These are phyloP conservation scores for Drosophila burlai DNA, from an alignment of 1,140 invertebrate species.

Conservation along the genomic window DNA sequence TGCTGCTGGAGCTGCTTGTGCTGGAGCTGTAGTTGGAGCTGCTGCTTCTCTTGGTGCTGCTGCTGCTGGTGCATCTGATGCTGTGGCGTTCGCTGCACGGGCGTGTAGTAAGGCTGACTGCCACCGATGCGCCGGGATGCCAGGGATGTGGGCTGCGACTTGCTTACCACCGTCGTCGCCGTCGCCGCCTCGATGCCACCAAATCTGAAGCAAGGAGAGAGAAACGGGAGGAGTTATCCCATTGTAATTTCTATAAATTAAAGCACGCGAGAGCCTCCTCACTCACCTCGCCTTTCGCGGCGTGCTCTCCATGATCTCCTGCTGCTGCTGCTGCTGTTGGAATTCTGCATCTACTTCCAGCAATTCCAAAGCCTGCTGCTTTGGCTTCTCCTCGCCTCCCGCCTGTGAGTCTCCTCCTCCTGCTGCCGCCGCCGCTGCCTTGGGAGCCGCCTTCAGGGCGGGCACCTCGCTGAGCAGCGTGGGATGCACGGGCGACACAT, in stretches of 20 bases:
- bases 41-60: conserved; percentile 5
- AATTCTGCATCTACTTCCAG: conserved; percentile 11
- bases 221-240: not conserved
- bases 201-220: not conserved
- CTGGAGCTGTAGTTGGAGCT: conserved; percentile 42
- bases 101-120: conserved; percentile 70
- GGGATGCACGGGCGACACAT: conserved; percentile 93
- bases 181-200: conserved; percentile 15
- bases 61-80: conserved; percentile 63
- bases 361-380: conserved; percentile 26
- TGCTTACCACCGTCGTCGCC: conserved; percentile 14
- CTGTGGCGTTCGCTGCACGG: conserved; percentile 69
- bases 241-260: not conserved
- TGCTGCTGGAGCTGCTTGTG: conserved; percentile 28
- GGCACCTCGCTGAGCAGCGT: conserved; percentile 86
- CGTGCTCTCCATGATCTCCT: conserved; percentile 20
- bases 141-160: conserved; percentile 55
- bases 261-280: too few species aligned
- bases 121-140: conserved; percentile 60
- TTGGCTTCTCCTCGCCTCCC: conserved; percentile 83
- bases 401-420: conserved; percentile 32
- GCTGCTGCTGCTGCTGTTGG: not conserved
- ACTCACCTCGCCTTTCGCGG: conserved; percentile 37
- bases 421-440: not conserved
- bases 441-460: conserved; percentile 76